Percentiles rank a stretch among this genome's conserved stretches.
These are phyloP conservation scores for Morpho helenor DNA, from an alignment of 2,888 invertebrate genomes.

Conservation along the genomic window DNA sequence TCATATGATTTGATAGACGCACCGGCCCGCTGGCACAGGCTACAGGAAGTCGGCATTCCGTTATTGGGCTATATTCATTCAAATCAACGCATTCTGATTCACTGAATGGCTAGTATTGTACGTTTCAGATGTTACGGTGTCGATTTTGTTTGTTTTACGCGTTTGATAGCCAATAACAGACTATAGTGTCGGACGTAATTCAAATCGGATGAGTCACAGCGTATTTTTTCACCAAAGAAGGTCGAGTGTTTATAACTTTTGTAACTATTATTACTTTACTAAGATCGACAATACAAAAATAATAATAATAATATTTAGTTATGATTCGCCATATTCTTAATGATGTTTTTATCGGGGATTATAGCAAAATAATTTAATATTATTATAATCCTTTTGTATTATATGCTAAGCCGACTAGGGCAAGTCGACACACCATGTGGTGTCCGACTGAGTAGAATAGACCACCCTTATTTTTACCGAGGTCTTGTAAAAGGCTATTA, in stretches of 20 bases:
- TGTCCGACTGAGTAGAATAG: too few species aligned
- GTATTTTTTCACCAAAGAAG: background rate
- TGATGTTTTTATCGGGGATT: too few species aligned
- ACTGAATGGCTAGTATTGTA: slow-evolving; percentile 55
- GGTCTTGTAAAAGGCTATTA: too few species aligned
- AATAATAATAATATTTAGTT: too few species aligned
- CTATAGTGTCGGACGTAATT: slow-evolving; percentile 21
- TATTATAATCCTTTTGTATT: slow-evolving; percentile 3
- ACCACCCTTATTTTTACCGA: too few species aligned
- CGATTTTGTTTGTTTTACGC: slow-evolving; percentile 52
- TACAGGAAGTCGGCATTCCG: slow-evolving; percentile 57
- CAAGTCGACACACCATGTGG: too few species aligned
- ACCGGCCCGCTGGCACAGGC: slow-evolving; percentile 52
- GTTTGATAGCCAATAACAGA: slow-evolving; percentile 38
- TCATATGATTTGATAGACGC: slow-evolving; percentile 70
- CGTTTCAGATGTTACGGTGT: slow-evolving; percentile 48
- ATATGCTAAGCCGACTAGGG: too few species aligned
- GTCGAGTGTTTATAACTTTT: too few species aligned
- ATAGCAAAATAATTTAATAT: background rate
- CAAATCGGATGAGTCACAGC: slow-evolving; percentile 32
- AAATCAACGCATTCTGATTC: slow-evolving; percentile 57
- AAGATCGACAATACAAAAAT: too few species aligned
- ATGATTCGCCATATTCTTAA: too few species aligned
- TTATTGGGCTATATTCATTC: slow-evolving; percentile 61
- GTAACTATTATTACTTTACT: too few species aligned